phyloP scores from a whole-genome alignment of 2,888 invertebrate species.

The Drosophila quasianomalipes region DNA sequence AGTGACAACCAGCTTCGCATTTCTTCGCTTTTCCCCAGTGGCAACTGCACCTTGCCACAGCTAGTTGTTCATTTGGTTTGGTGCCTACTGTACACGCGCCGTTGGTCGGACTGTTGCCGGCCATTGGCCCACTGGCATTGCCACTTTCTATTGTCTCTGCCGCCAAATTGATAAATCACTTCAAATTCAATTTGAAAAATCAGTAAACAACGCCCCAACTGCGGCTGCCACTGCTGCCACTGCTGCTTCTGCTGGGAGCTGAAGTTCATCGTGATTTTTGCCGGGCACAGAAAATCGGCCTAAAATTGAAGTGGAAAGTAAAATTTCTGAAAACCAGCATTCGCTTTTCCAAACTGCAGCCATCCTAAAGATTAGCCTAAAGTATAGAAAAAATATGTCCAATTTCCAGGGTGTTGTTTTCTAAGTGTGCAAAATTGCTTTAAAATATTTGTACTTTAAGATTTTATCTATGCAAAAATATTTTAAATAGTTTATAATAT shows the following conservation, averaged over 20 bases:
- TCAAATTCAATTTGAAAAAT: slow-evolving; percentile 73
- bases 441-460: too few species aligned
- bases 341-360: neutral
- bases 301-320: neutral
- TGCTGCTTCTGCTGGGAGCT: neutral
- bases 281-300: slow-evolving; percentile 27
- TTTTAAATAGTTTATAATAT: too few species aligned
- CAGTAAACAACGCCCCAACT: slow-evolving; percentile 28
- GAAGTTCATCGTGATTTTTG: slow-evolving; percentile 48
- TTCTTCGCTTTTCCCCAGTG: slow-evolving; percentile 53
- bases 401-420: too few species aligned
- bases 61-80: slow-evolving; percentile 4
- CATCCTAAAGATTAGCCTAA: too few species aligned
- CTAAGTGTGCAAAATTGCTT: too few species aligned
- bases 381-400: too few species aligned
- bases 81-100: slow-evolving; percentile 59
- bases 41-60: slow-evolving; percentile 54
- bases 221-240: slow-evolving; percentile 1
- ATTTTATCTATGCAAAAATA: too few species aligned
- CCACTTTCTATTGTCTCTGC: slow-evolving; percentile 70
- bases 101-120: slow-evolving; percentile 26
- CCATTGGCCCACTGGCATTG: slow-evolving; percentile 42
- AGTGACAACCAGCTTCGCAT: slow-evolving; percentile 45
- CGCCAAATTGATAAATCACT: slow-evolving; percentile 63
- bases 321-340: neutral